phyloP scores from a whole-genome alignment of 2,888 invertebrate species.

The Myopa testacea region DNA sequence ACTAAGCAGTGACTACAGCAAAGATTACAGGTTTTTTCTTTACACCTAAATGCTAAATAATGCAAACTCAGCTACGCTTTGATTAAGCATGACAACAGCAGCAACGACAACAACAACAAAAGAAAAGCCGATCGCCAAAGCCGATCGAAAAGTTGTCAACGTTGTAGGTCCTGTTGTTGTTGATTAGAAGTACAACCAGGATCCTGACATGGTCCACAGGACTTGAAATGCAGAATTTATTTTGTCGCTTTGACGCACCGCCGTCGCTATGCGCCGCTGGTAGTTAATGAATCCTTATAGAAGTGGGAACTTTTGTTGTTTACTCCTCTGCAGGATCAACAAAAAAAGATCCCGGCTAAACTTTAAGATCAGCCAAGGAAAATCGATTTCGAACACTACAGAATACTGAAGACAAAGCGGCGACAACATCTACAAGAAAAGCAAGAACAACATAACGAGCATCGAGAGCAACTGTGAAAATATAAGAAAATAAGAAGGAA shows the following conservation, averaged over 20 bases:
- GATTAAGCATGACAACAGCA: conserved; percentile 46
- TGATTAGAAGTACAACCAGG: not conserved
- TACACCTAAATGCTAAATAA: too few relatives aligned
- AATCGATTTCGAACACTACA: conserved; percentile 26
- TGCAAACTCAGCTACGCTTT: conserved; percentile 46
- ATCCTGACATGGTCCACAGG: not conserved
- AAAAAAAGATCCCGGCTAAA: not conserved
- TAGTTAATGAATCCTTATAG: conserved; percentile 13
- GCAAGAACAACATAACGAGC: not conserved
- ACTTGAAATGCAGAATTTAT: conserved; percentile 20
- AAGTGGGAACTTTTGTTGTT: too few relatives aligned
- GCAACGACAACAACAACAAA: not conserved
- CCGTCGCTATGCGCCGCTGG: conserved; percentile 13
- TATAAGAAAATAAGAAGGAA: not conserved
- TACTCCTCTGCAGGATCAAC: not conserved
- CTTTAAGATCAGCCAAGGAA: conserved; percentile 27
- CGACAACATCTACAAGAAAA: conserved; percentile 4
- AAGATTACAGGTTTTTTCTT: not conserved
- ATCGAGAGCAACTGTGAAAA: conserved; percentile 2
- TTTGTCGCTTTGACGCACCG: conserved; percentile 28
- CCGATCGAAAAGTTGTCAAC: conserved; percentile 3
- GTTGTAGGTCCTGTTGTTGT: conserved; percentile 23
- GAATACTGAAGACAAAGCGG: not conserved
- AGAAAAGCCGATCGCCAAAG: conserved; percentile 1
- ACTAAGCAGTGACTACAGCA: not conserved